A percentile compares a stretch with the other conserved stretches of the same genome.
Evolutionary conservation across 2,888 invertebrate genomes (phyloP).

Genomic region (Heliothis peltigera): DNA sequence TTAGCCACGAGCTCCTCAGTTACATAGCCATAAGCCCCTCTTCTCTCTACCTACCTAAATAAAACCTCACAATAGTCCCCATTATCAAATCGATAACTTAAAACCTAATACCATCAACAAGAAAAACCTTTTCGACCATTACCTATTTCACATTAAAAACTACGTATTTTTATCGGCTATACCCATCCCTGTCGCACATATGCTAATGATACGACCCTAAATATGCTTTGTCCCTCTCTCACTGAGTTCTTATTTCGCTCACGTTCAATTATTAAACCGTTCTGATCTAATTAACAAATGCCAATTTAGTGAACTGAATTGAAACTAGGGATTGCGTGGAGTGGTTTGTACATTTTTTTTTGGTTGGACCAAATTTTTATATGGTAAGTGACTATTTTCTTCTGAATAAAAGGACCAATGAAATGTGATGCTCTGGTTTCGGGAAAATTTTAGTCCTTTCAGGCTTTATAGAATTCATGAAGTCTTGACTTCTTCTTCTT

Average conservation of each 20-base stretch:
- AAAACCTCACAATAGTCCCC: neutral
- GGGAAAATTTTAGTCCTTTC: too few relatives aligned
- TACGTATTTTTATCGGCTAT: conserved; percentile 30
- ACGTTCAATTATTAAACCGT: conserved; percentile 74
- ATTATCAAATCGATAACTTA: neutral
- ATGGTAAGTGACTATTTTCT: too few relatives aligned
- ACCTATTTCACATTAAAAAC: conserved; percentile 14
- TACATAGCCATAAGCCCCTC: too few relatives aligned
- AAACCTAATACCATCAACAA: conserved; percentile 9
- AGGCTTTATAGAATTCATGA: too few relatives aligned
- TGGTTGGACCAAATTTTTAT: neutral
- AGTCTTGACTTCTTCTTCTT: too few relatives aligned
- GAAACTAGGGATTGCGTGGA: conserved; percentile 57
- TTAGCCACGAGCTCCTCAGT: too few relatives aligned
- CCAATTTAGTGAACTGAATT: conserved; percentile 73
- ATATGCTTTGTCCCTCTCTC: conserved; percentile 50
- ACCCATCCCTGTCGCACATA: conserved; percentile 27
- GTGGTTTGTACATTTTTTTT: conserved; percentile 20
- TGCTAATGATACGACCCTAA: conserved; percentile 37
- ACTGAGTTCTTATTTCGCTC: conserved; percentile 42
- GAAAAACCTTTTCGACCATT: conserved; percentile 31
- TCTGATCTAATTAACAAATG: conserved; percentile 79
- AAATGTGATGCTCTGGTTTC: too few relatives aligned
- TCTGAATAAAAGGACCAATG: too few relatives aligned
- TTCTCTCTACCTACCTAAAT: too few relatives aligned